These are phyloP conservation scores for Eremophila alpestris DNA, from an alignment of 2,797 vertebrate species.

Conservation along the genomic window DNA sequence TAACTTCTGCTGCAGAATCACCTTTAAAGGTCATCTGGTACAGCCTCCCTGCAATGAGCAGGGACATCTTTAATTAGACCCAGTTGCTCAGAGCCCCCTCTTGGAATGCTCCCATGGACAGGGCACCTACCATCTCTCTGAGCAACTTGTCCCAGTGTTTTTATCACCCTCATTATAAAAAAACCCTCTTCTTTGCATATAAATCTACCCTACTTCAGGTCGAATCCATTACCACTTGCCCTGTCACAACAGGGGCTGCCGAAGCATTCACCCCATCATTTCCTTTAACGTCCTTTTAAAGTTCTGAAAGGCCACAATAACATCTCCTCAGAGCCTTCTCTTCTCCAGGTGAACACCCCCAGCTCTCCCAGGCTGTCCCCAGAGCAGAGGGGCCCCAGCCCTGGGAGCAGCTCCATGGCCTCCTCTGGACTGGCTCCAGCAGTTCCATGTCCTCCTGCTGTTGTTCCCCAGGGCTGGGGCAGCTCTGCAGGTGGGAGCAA, in stretches of 20 bases:
- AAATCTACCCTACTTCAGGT: neutral
- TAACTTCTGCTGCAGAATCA: neutral
- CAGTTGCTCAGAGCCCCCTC: neutral
- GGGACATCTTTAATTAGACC: neutral
- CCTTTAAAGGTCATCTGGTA: neutral
- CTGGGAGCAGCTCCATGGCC: rapidly evolving
- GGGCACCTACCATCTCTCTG: neutral
- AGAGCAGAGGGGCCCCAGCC: neutral
- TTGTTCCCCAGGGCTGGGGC: neutral
- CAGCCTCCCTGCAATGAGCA: neutral
- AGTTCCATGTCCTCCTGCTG: neutral
- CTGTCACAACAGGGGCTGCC: neutral
- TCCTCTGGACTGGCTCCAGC: neutral
- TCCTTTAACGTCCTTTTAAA: neutral
- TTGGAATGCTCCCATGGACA: neutral
- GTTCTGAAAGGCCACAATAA: neutral
- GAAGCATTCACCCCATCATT: neutral
- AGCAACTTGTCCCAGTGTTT: neutral
- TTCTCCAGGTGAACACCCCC: neutral
- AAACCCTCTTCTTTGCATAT: neutral
- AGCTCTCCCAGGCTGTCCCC: neutral
- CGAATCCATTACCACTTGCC: neutral
- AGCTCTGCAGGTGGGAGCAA: neutral
- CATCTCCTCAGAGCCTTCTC: neutral
- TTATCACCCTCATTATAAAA: neutral